Conservation (phyloP, 1,140 invertebrate genomes). For the Bombus picipes region DNA sequence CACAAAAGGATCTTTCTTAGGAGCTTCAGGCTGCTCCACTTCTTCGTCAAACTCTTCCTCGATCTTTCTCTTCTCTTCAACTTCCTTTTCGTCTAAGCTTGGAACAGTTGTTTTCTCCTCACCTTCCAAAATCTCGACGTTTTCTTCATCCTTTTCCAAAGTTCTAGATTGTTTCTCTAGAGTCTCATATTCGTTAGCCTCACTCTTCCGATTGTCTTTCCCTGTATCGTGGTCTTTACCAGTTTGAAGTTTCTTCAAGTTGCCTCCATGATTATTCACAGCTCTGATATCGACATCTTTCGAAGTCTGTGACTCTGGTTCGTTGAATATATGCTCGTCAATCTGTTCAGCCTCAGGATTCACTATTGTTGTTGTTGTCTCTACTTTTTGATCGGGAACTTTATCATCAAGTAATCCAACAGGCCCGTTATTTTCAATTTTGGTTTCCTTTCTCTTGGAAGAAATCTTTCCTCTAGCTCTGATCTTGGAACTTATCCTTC, state of each 20-base stretch:
- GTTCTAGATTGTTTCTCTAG: not conserved
- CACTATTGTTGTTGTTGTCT: not conserved
- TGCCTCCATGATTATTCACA: not conserved
- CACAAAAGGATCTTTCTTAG: conserved; percentile 2
- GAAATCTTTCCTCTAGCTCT: conserved; percentile 41
- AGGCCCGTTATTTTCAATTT: not conserved
- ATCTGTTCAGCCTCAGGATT: conserved; percentile 8
- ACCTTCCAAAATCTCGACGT: not conserved
- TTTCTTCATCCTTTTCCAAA: not conserved
- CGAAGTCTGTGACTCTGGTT: conserved; percentile 55
- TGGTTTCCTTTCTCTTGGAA: conserved; percentile 45
- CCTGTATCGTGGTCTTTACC: conserved; percentile 5
- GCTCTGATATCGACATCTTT: conserved; percentile 63
- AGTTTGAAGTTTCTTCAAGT: conserved; percentile 20
- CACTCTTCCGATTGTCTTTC: conserved; percentile 4
- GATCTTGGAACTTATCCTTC: conserved; percentile 40
- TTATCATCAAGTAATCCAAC: not conserved
- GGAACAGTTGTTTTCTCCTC: conserved; percentile 17
- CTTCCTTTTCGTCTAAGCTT: not conserved
- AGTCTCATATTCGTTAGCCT: conserved; percentile 13
- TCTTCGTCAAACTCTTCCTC: conserved; percentile 15
- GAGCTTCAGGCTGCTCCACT: conserved; percentile 37
- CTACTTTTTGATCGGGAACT: not conserved
- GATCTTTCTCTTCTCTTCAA: not conserved
- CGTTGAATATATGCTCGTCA: conserved; percentile 49